phyloP scores from a whole-genome alignment of 2,113 vertebrate genomes.

The Pardalotus punctatus region DNA sequence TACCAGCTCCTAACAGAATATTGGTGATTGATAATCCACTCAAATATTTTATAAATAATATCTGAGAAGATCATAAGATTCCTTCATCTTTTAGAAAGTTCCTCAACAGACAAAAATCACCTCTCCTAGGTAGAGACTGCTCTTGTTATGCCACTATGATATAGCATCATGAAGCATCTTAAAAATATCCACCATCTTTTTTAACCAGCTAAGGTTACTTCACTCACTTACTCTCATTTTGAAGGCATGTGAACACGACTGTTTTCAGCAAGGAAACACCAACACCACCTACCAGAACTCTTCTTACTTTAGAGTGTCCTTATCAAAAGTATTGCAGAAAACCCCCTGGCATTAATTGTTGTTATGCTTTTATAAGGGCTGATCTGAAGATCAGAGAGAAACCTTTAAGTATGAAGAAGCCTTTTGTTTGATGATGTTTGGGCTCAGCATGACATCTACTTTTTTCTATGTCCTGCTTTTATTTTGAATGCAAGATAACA shows the following conservation, averaged over 20 bases:
- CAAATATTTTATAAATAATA: conserved; percentile 48
- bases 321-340: conserved; percentile 6
- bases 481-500: conserved; percentile 40
- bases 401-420: conserved; percentile 12
- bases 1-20: conserved; percentile 61
- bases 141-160: background rate
- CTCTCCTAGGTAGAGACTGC: conserved; percentile 10
- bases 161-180: background rate
- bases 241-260: background rate
- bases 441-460: conserved; percentile 23
- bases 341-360: conserved; percentile 31
- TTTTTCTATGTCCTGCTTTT: conserved; percentile 50
- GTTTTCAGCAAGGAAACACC: background rate
- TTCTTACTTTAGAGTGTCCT: background rate
- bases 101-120: conserved; percentile 19
- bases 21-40: conserved; percentile 51
- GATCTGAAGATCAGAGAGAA: conserved; percentile 42
- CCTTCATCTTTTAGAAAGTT: conserved; percentile 34
- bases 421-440: conserved; percentile 44
- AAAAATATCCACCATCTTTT: conserved; percentile 42
- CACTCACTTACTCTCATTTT: background rate
- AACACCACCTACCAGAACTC: background rate
- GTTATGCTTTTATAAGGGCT: conserved; percentile 1
- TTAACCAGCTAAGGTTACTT: conserved; percentile 24
- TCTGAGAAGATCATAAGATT: conserved; percentile 38